Percentiles rank a stretch among this genome's conserved stretches.
Conservation (phyloP, 2,113 vertebrate genomes). For the Caloenas nicobarica region DNA sequence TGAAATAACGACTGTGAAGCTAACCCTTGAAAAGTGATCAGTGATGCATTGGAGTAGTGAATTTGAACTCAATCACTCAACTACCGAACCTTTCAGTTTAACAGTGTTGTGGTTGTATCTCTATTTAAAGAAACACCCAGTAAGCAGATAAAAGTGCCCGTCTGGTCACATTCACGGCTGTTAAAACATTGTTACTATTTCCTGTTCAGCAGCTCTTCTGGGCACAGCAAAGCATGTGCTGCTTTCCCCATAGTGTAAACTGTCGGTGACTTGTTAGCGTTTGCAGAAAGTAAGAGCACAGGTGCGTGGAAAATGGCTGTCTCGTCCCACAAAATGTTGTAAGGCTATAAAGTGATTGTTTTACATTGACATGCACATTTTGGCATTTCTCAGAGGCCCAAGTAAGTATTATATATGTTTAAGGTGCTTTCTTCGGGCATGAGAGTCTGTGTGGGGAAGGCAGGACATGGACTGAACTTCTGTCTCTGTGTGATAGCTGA, state of each 20-base stretch:
- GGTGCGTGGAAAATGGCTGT: background rate
- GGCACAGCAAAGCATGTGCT: background rate
- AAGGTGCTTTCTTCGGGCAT: background rate
- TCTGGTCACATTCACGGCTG: background rate
- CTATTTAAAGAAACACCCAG: constrained; percentile 47
- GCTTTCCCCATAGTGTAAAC: background rate
- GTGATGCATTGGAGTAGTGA: background rate
- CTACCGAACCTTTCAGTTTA: background rate
- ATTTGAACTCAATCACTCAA: background rate
- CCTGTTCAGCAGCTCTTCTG: background rate
- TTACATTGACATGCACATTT: background rate
- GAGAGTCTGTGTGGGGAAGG: background rate
- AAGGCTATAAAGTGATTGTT: background rate
- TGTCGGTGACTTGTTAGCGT: background rate
- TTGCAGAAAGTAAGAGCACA: background rate
- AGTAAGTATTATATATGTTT: background rate
- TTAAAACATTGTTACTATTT: constrained; percentile 24
- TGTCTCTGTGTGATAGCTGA: background rate
- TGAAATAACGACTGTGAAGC: background rate
- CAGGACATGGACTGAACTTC: background rate
- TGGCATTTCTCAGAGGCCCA: background rate
- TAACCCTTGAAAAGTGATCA: background rate
- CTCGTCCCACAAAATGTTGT: background rate
- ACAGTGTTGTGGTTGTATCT: background rate
- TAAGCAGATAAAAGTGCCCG: constrained; percentile 23